These are phyloP conservation scores for Pseudomyrmex dendroicus DNA, from an alignment of 1,140 invertebrate species.

Conservation along the genomic window DNA sequence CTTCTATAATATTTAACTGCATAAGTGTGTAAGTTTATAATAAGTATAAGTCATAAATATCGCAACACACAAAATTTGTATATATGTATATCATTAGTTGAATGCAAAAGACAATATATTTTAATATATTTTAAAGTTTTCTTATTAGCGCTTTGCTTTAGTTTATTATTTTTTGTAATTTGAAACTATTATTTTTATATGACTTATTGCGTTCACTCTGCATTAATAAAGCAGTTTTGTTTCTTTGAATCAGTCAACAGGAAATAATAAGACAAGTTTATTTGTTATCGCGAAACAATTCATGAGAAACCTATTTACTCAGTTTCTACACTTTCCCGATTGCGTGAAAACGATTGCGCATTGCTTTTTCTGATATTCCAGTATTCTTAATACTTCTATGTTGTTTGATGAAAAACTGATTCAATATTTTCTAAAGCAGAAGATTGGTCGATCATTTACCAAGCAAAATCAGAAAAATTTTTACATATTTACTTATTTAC, in stretches of 20 bases:
- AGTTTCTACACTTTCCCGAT: slow-evolving; percentile 25
- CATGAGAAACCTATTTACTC: slow-evolving; percentile 5
- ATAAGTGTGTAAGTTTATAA: too few relatives aligned
- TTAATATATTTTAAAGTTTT: neutral
- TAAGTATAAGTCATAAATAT: neutral
- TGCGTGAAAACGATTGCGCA: neutral
- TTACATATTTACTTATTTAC: too few relatives aligned
- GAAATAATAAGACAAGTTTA: neutral
- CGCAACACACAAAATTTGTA: neutral
- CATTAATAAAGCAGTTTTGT: neutral
- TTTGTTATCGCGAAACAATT: slow-evolving; percentile 14
- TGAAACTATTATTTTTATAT: neutral
- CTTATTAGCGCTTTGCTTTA: neutral
- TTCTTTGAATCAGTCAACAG: neutral
- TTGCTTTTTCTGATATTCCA: neutral
- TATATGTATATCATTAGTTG: too few relatives aligned
- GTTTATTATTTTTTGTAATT: neutral
- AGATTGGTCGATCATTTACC: neutral
- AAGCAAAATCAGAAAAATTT: too few relatives aligned
- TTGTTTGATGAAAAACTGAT: too few relatives aligned
- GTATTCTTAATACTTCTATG: neutral
- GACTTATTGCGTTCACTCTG: neutral
- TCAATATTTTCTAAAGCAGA: neutral
- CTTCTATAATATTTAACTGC: too few relatives aligned
- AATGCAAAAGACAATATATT: neutral